Evolutionary conservation across 30 jellyfish, hydroid and myxozoan species (phyloP), one percentile per base, ranked within the genome.

Genomic region (Mastigias papua): DNA sequence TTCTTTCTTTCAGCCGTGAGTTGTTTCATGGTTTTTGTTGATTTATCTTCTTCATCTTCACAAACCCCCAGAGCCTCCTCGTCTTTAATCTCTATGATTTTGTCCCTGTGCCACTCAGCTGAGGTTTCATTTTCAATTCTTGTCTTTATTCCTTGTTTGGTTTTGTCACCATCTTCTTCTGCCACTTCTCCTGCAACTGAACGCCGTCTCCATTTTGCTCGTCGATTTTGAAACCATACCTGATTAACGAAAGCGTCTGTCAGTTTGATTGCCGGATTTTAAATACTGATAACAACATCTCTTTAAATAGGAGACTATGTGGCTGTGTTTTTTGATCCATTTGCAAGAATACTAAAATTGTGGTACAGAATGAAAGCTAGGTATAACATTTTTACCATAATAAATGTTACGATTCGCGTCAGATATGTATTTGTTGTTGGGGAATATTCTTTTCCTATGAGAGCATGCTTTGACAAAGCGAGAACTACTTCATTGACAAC

Each of bases 161-260:
- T 48, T 34, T 20, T 17, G 31, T 34, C 80, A 22, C 9, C 48
- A 3, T 67, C 16, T 1, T 17, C 61, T 27, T 64, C 70, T 13
- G 28, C n/a, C n/a, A n/a, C 42, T 20, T 46, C 30, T 8, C 31
- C 26, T n/a, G 48, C 73, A 1, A 62, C 61, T 57, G 76, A 91
- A 3, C 86, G 70, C 76, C 87, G 86, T 33, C 98, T 48, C 98
- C 98, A 92, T 70, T 92, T 92, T 13, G 98, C 98, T 13, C 98
- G 88, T 23, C 98, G 80, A 62, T 92, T 92, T 57, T 92, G 98
- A 60, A 92, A 92, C 98, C 98, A 92, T 11, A 92, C 98, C 98
- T 92, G 73, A 16, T 29, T 10, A 15, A 15, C 54, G 13, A 15
- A 42, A 42, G 54, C 7, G 13, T 42, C 13, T 42, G 7, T 42